Evolutionary conservation across 2,888 invertebrate species (phyloP), one percentile per base, ranked within the genome.

Genomic region (Arctia plantaginis): DNA sequence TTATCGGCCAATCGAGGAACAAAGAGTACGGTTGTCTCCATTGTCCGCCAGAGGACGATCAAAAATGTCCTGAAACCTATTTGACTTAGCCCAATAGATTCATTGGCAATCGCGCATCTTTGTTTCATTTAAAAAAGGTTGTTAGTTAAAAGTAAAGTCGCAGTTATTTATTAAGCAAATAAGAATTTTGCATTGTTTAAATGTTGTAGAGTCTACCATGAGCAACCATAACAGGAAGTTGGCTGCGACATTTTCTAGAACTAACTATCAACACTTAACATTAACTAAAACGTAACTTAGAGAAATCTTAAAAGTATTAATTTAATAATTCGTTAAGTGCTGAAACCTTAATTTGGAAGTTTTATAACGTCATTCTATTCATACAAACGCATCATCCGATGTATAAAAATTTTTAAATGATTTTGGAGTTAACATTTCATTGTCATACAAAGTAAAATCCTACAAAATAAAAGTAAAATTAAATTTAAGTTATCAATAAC

Each of bases 1-100:
- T 91, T 91, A 91, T 89, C 87, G 86, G 83, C 69, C 82, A 80
- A 87, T 89, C 87, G 86, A 81, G 86, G 86, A 88, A 88, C 89
- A 89, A 91, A 90, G 89, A 88, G 80, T 81, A 80, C 74, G 82
- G 85, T 79, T 82, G 80, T 88, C 85, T 88, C 86, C 86, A 89
- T 88, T 83, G 87, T 86, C 84, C 84, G 82, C 83, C 76, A 70
- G 85, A 85, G 85, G 83, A 85, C 86, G 82, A 88, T 88, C 88
- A 86, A 87, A 88, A 89, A 83, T 77, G 80, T 84, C 87, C 86
- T 82, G 82, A 87, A 88, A 89, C 85, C 87, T 87, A 90, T 89
- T 90, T 87, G 80, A 86, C 82, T 86, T 80, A 82, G 77, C 82
- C 76, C 68, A 74, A 66, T 75, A 80, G 79, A 81, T 82, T 81